These are phyloP conservation scores for Penelope pileata DNA, from an alignment of 2,113 vertebrate genomes.

Conservation along the genomic window DNA sequence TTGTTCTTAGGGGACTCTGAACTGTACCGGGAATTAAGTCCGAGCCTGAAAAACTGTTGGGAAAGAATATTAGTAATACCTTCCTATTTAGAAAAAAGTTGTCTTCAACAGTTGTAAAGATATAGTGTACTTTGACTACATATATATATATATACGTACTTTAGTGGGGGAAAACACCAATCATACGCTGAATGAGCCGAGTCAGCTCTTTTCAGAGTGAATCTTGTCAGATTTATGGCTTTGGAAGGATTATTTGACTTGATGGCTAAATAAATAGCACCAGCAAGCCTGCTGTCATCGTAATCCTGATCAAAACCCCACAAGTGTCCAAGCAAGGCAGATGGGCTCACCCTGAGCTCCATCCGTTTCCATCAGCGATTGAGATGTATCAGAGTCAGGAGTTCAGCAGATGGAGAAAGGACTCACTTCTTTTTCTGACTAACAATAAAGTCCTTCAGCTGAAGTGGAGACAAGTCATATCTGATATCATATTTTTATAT, in stretches of 20 bases:
- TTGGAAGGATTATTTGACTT: not conserved
- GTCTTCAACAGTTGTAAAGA: not conserved
- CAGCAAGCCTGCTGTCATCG: not conserved
- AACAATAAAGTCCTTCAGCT: slow-evolving; percentile 61
- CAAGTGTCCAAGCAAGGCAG: not conserved
- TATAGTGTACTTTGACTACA: not conserved
- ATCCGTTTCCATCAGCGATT: not conserved
- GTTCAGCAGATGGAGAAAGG: slow-evolving; percentile 36
- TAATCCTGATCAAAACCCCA: slow-evolving; percentile 15
- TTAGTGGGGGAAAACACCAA: not conserved
- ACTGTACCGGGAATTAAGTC: not conserved
- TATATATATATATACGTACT: not conserved
- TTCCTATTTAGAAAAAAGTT: not conserved
- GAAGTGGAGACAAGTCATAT: slow-evolving; percentile 63
- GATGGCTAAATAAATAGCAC: slow-evolving; percentile 9
- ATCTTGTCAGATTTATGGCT: not conserved
- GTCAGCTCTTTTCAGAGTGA: not conserved
- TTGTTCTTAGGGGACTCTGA: not conserved
- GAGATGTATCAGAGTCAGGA: slow-evolving; percentile 47
- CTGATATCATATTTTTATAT: slow-evolving; percentile 47
- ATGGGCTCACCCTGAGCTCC: not conserved
- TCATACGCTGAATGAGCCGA: not conserved
- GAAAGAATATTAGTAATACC: not conserved
- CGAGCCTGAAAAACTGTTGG: not conserved
- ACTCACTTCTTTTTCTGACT: slow-evolving; percentile 31